Evolutionary conservation across 2,888 invertebrate species (phyloP).

Genomic region (Siphlonurus alternatus): DNA sequence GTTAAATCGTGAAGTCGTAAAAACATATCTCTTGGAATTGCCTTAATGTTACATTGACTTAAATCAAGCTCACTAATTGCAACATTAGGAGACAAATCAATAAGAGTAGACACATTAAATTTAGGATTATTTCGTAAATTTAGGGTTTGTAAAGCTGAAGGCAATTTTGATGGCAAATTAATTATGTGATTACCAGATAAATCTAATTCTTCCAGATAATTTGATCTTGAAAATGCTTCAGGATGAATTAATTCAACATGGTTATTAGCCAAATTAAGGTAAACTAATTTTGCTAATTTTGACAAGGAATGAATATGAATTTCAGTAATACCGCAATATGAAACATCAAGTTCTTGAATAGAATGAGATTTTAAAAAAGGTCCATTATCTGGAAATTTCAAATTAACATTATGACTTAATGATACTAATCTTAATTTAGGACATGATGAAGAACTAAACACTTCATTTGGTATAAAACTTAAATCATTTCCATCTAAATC

Average conservation of each 20-base stretch:
- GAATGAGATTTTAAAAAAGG: constrained; percentile 1
- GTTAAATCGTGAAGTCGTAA: neutral
- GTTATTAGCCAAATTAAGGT: neutral
- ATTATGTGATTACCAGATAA: neutral
- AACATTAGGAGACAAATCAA: neutral
- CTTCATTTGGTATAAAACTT: neutral
- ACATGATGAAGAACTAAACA: neutral
- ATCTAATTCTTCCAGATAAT: neutral
- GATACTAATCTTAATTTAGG: neutral
- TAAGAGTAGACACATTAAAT: neutral
- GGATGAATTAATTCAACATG: neutral
- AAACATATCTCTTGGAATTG: neutral
- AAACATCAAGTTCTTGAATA: neutral
- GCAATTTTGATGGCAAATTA: neutral
- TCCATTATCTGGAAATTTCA: neutral
- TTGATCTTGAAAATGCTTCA: neutral
- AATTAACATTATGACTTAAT: neutral
- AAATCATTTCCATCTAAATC: neutral
- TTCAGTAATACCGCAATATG: neutral
- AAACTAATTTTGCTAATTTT: neutral
- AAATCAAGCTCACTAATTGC: neutral
- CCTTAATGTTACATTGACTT: neutral
- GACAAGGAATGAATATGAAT: neutral
- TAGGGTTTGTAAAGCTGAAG: neutral
- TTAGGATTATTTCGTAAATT: neutral